phyloP scores from a whole-genome alignment of 2,113 vertebrate species.

The Scytalopus superciliaris region DNA sequence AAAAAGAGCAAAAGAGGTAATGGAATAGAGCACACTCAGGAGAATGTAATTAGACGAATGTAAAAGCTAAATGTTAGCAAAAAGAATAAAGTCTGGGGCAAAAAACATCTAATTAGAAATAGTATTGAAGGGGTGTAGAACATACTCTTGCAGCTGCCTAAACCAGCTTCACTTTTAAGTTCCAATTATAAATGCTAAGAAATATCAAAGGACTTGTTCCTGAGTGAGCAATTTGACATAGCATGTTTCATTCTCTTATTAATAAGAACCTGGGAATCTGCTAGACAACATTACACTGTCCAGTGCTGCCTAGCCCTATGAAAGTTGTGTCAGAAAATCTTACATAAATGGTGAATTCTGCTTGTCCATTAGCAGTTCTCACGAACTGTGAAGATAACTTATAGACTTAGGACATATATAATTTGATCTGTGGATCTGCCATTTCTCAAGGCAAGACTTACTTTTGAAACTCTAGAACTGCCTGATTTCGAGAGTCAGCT shows the following conservation, averaged over 20 bases:
- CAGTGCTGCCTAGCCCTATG: not conserved
- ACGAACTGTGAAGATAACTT: not conserved
- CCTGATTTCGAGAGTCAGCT: not conserved
- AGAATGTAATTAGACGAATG: not conserved
- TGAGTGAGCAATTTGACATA: not conserved
- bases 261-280: not conserved
- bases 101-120: not conserved
- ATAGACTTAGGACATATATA: accelerated
- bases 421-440: not conserved
- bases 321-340: not conserved
- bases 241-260: not conserved
- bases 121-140: not conserved
- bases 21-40: not conserved
- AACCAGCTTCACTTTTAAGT: not conserved
- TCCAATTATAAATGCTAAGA: not conserved
- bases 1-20: not conserved
- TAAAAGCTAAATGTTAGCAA: not conserved
- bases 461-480: not conserved
- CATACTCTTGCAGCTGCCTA: not conserved
- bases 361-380: not conserved
- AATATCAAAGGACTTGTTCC: slow-evolving; percentile 19
- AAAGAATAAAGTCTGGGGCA: not conserved
- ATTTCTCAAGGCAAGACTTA: not conserved
- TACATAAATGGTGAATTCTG: not conserved
- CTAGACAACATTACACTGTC: not conserved